A percentile compares a stretch with the other conserved stretches of the same genome.
phyloP scores from a whole-genome alignment of 1,140 invertebrate species.

The Linepithema humile region DNA sequence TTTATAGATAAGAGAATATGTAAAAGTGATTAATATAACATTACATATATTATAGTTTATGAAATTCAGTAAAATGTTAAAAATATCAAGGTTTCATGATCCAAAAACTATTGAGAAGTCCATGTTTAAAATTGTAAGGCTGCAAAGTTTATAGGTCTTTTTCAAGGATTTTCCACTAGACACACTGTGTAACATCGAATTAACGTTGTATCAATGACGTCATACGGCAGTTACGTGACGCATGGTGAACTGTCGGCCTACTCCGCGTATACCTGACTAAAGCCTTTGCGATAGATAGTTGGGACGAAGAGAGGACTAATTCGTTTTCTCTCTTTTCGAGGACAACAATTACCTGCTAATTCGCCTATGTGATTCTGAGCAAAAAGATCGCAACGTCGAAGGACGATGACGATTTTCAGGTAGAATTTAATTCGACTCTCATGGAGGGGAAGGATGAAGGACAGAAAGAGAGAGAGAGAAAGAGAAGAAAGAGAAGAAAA shows the following conservation, averaged over 20 bases:
- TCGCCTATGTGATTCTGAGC: constrained; percentile 33
- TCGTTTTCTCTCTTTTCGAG: constrained; percentile 41
- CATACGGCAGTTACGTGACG: constrained; percentile 23
- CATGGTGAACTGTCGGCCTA: constrained; percentile 1
- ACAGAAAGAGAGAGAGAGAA: constrained; percentile 18
- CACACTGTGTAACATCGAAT: constrained; percentile 4
- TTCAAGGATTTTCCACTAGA: background rate
- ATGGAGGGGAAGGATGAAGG: background rate
- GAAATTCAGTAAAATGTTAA: background rate
- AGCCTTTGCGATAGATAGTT: constrained; percentile 6
- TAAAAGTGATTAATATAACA: background rate
- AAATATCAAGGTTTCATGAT: background rate
- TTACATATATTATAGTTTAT: background rate
- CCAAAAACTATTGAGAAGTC: background rate
- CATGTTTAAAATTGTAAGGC: background rate
- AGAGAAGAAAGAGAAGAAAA: constrained; percentile 16
- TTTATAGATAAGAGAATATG: background rate
- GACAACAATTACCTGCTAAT: constrained; percentile 56
- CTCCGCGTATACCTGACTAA: constrained; percentile 31
- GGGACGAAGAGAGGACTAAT: constrained; percentile 2
- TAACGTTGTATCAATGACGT: constrained; percentile 40
- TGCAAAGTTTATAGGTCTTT: background rate
- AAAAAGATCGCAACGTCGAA: constrained; percentile 43
- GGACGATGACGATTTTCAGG: constrained; percentile 48
- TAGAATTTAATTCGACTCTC: constrained; percentile 46